Conservation (phyloP, 1,140 invertebrate genomes). For the Leptinotarsa defecta region DNA sequence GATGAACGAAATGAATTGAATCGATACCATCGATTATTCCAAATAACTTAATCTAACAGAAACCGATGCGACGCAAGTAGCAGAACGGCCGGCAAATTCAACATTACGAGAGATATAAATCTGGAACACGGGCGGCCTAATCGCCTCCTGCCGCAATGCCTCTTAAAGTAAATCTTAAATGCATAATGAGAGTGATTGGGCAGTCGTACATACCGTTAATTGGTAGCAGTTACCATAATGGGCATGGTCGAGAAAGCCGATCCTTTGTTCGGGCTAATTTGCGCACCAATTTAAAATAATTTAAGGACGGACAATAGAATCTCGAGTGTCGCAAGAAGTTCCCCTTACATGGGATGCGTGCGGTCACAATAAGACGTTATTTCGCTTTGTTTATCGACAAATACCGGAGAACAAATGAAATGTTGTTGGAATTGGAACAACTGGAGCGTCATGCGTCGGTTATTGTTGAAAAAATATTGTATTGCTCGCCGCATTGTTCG, state of each 20-base stretch:
- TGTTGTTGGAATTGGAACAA: not conserved
- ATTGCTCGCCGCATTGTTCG: no score
- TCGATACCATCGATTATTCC: not conserved
- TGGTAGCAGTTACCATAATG: constrained; percentile 40
- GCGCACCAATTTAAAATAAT: constrained; percentile 42
- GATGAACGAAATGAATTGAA: not conserved
- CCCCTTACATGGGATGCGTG: constrained; percentile 20
- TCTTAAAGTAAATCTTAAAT: constrained; percentile 34
- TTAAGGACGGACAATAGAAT: constrained; percentile 34
- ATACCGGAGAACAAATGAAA: constrained; percentile 3
- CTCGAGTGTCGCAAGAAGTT: not conserved
- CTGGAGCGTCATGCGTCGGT: no score
- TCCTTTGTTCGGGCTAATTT: constrained; percentile 41
- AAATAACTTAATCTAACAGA: not conserved
- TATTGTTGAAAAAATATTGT: no score
- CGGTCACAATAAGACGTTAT: constrained; percentile 6
- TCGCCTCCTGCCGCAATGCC: constrained; percentile 19
- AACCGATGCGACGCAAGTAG: not conserved
- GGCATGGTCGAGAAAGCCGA: constrained; percentile 22
- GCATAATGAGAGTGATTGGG: constrained; percentile 32
- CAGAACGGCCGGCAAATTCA: not conserved
- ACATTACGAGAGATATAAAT: not conserved
- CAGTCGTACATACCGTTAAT: constrained; percentile 41
- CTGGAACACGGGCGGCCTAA: constrained; percentile 6
- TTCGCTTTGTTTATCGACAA: constrained; percentile 10